phyloP scores from a whole-genome alignment of 2,797 vertebrate species.

The Sebastes jordani region DNA sequence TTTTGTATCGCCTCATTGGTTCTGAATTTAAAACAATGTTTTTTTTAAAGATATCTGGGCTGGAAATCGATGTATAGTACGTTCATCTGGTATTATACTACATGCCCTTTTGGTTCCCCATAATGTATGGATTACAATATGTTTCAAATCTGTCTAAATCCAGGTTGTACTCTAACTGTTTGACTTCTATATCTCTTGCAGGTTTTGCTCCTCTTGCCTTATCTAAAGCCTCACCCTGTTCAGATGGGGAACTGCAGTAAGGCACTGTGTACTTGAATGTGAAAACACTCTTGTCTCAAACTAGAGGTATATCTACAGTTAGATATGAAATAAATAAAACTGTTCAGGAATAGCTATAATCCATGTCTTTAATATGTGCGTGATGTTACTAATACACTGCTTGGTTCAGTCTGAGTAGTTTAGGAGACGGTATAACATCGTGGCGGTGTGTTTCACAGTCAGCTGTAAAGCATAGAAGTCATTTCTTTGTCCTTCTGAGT shows the following conservation, averaged over 20 bases:
- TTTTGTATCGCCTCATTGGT: slow-evolving; percentile 28
- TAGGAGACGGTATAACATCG: not conserved
- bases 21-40: slow-evolving; percentile 8
- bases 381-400: slow-evolving; percentile 7
- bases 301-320: slow-evolving; percentile 71
- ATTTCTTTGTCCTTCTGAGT: not conserved
- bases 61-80: slow-evolving; percentile 46
- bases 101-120: slow-evolving; percentile 29
- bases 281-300: slow-evolving; percentile 76
- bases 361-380: slow-evolving; percentile 34
- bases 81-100: slow-evolving; percentile 53
- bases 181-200: slow-evolving; percentile 68
- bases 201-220: slow-evolving; percentile 76
- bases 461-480: not conserved
- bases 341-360: slow-evolving; percentile 66
- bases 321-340: slow-evolving; percentile 73
- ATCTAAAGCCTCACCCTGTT: slow-evolving; percentile 64
- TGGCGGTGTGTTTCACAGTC: not conserved
- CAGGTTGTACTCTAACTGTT: slow-evolving; percentile 71
- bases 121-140: slow-evolving; percentile 51
- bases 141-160: slow-evolving; percentile 55
- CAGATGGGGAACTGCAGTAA: slow-evolving; percentile 58
- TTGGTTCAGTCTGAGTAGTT: too few relatives aligned
- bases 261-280: slow-evolving; percentile 80
- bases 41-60: slow-evolving; percentile 6